Percentiles rank a stretch among this genome's conserved stretches.
These are phyloP conservation scores for Ephestia elutella DNA, from an alignment of 1,140 invertebrate genomes.

Conservation along the genomic window DNA sequence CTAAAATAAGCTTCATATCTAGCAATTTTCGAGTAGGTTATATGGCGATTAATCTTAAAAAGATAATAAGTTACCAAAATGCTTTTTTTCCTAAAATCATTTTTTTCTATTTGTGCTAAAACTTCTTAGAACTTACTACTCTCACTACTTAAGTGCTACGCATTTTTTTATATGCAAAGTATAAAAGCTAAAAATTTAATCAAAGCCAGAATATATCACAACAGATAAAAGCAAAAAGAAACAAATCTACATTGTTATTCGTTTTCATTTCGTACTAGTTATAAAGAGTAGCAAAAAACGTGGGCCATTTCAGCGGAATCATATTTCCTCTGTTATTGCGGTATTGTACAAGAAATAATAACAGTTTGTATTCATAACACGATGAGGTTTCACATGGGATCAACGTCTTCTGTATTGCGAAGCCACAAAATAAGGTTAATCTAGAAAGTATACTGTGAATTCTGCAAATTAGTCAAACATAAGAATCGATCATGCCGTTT, in stretches of 20 bases:
- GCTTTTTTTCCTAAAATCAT: too few relatives aligned
- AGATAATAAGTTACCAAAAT: too few relatives aligned
- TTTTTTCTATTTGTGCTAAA: too few relatives aligned
- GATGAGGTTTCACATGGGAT: not conserved
- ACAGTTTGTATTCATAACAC: not conserved
- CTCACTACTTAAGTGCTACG: too few relatives aligned
- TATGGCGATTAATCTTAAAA: too few relatives aligned
- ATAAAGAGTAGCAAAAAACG: not conserved
- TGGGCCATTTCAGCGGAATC: not conserved
- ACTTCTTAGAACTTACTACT: too few relatives aligned
- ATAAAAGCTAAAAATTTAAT: not conserved
- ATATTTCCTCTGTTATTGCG: not conserved
- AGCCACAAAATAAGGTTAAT: not conserved
- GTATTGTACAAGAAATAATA: not conserved
- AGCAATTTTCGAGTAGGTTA: too few relatives aligned
- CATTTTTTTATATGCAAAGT: too few relatives aligned
- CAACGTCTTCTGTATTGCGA: not conserved
- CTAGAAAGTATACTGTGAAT: not conserved
- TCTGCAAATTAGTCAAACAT: not conserved
- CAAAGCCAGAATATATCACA: not conserved
- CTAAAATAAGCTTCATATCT: too few relatives aligned
- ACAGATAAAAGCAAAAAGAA: not conserved
- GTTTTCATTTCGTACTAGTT: not conserved
- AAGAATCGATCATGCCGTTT: not conserved
- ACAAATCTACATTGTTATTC: not conserved